Conservation (phyloP, 2,797 vertebrate genomes). For the Tamandua tetradactyla region DNA sequence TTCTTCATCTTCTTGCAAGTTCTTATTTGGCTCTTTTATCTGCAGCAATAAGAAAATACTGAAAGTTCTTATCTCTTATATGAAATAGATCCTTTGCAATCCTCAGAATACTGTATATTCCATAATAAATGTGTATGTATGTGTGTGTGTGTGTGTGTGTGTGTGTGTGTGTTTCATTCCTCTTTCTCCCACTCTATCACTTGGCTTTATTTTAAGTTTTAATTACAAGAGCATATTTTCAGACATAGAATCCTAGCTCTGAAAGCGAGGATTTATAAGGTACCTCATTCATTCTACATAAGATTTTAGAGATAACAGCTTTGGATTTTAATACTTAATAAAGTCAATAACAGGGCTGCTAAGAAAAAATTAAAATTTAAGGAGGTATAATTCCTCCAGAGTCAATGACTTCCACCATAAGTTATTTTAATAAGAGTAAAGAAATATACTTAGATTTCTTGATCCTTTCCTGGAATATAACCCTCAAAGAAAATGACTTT, state of each 20-base stretch:
- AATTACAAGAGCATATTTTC: slow-evolving; percentile 68
- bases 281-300: slow-evolving; percentile 37
- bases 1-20: slow-evolving; percentile 88
- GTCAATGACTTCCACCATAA: slow-evolving; percentile 40
- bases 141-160: too few species aligned
- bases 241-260: slow-evolving; percentile 68
- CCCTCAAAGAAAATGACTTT: slow-evolving; percentile 56
- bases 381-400: slow-evolving; percentile 65
- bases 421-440: slow-evolving; percentile 70
- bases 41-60: slow-evolving; percentile 78
- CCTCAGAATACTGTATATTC: neutral
- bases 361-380: slow-evolving; percentile 69
- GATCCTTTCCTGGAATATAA: slow-evolving; percentile 42
- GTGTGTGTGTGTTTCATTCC: neutral
- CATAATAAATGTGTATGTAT: neutral
- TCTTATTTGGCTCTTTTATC: slow-evolving; percentile 88
- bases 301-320: slow-evolving; percentile 53
- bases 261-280: slow-evolving; percentile 30
- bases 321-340: slow-evolving; percentile 70
- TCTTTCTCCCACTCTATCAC: neutral
- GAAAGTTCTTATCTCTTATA: slow-evolving; percentile 58
- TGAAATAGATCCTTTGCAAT: neutral
- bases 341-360: slow-evolving; percentile 63
- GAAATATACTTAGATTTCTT: slow-evolving; percentile 37
- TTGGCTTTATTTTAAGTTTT: slow-evolving; percentile 44